These are phyloP conservation scores for Smithornis capensis DNA, from an alignment of 2,113 vertebrate genomes.

Conservation along the genomic window DNA sequence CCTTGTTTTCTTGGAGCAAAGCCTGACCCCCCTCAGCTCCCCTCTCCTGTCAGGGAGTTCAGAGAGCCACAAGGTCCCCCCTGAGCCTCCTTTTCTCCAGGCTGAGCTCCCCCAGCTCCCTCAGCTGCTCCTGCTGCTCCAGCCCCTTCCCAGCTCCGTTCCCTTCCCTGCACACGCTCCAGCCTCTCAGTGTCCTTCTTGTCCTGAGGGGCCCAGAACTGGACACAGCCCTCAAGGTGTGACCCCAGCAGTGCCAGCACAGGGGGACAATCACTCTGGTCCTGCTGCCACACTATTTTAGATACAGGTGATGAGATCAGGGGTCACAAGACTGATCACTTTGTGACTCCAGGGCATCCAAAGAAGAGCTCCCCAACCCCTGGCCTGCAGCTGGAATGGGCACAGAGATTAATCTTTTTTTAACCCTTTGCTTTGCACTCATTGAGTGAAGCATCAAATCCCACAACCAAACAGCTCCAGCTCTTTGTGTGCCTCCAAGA, in stretches of 20 bases:
- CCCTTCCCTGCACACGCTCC: background rate
- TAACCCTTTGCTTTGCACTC: background rate
- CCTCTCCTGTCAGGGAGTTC: background rate
- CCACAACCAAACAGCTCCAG: background rate
- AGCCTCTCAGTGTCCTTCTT: background rate
- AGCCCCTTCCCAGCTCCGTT: rapidly evolving
- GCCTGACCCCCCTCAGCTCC: background rate
- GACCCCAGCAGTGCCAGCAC: background rate
- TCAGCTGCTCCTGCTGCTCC: background rate
- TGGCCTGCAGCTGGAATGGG: background rate
- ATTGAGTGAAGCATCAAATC: rapidly evolving
- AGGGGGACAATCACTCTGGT: background rate
- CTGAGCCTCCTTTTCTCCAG: background rate
- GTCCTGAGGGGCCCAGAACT: background rate
- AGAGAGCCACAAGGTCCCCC: background rate
- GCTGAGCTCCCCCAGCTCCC: background rate
- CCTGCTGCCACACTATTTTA: background rate
- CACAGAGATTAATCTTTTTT: background rate
- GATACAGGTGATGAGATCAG: background rate
- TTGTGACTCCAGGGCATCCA: background rate
- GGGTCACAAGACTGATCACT: background rate
- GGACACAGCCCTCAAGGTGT: background rate
- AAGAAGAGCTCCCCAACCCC: background rate
- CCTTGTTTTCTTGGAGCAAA: background rate
- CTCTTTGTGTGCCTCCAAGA: background rate